Evolutionary conservation across 2,113 vertebrate genomes (phyloP), one percentile per base, ranked within the genome.

Genomic region (Sterna hirundo): DNA sequence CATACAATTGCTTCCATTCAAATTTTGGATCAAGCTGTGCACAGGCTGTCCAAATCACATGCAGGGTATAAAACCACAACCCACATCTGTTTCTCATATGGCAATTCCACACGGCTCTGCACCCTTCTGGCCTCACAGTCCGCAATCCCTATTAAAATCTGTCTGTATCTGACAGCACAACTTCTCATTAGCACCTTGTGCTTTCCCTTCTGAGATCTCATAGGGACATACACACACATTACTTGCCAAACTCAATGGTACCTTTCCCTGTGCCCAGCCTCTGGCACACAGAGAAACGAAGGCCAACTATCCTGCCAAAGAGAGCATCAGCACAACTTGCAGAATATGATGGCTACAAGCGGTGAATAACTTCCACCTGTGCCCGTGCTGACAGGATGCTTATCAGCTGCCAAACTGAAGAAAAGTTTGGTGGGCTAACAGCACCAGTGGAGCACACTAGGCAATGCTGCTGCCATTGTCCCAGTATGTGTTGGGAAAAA

Each of bases 391-490:
- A 44, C 11, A 77, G 25, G 25, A 69, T 20, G 5, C 18, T 77
- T 32, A 69, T 40, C 5, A 2, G 23, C 36, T 94, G 62, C 55
- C 69, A 90, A 71, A 68, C 5, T 15, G 34, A 81, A 51, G 11
- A 47, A 25, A 75, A 52, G 12, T 36, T 47, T 76, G 57, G 30
- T 57, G 12, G 40, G 42, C 21, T 68, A 4, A 19, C 27, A 78
- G n/a, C n/a, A 84, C 5, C 65, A 42, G 32, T 3, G 46, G 25
- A 62, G 8, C 55, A 20, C 1, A 0, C 14, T 16, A 27, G 20
- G 71, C 54, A 71, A 22, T 0, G 1, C 26, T 40, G n/a, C 4
- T 51, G 29, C 47, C 6, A 2, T 2, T 55, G 23, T 11, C 70
- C 11, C 19, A 34, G 22, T 7, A n/a, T 10, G 25, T 17, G 27